Base-by-base conservation (phyloP, 1,140 invertebrate species). In the Drosophila elegans region DNA sequence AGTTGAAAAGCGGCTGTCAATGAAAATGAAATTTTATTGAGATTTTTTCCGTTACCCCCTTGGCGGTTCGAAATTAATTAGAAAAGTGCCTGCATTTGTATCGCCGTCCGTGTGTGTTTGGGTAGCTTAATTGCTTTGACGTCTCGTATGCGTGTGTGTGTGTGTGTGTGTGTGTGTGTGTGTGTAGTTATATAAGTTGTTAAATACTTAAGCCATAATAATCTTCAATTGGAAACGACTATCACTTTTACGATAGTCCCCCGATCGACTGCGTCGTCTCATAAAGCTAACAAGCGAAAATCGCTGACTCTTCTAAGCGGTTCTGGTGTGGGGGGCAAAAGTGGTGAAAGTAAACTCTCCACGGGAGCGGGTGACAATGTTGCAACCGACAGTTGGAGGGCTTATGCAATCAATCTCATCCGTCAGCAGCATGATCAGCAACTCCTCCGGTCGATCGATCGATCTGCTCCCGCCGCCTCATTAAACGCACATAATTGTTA, bases 21-120 rank as follows among this genome's bases (percentile, higher is more conserved):
- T 89, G 84, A 89, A 89, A 89, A 89, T 89, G 85, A 89, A 89
- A 80, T 89, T 89, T 89, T 89, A 89, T 89, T 89, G 80, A 89
- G 84, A 84, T 89, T 89, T 89, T 77, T 74, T 53, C 75, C 67
- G 11, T 60, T 71, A 60, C n/a, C 34, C 16, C 11, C 10, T 7
- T 32, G 9, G 4, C 66, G 63, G 63, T 80, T 63, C 59, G 71
- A 89, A 83, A 84, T 88, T 88, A 88, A 89, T 88, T 88, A 88
- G 84, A 88, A 88, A 88, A 88, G 80, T 77, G 84, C 72, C 76
- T 55, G 68, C 64, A 69, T 77, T 68, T 53, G 55, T 69, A 68
- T 69, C 56, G 63, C 38, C 52, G 55, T 32, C 46, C 61, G 60
- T 62, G 69, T 81, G 64, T 82, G 78, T 74, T 78, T 78, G 72